Evolutionary conservation across 2,888 invertebrate species (phyloP), one percentile per base, ranked within the genome.

Genomic region (Drosophila robusta): DNA sequence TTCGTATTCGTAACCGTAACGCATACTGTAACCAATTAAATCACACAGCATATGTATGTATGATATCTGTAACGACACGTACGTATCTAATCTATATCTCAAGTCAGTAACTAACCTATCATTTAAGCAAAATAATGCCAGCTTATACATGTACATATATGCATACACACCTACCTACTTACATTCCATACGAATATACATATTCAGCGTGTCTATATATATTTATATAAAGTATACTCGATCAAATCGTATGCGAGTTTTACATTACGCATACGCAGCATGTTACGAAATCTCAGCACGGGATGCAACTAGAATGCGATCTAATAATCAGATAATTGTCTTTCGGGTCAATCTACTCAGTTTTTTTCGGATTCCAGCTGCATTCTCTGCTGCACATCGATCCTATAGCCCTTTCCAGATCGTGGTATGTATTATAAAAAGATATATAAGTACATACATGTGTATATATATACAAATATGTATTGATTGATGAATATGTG

Each of bases 101-200:
- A 69, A 73, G 70, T 71, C 72, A 52, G 51, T 63, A 70, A 22
- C 36, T 42, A 50, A 42, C 26, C 41, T 51, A 79, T 44, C 57
- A 71, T 63, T 44, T 67, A 80, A 87, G 89, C 58, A 75, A 54
- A n/a, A 41, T 22, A 41, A 42, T 54, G 32, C 42, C 18, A 79
- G 60, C 54, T 32, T 51, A 22, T 50, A 41, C n/a, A 55, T 58
- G 42, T 47, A 54, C 39, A 18, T 42, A 34, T 41, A 50, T 18
- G 29, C 29, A 61, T 49, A 38, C 45, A 62, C 24, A 51, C 39
- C 36, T 34, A 36, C 22, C 47, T 51, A 60, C 39, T 62, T 39
- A 62, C 41, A 26, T 36, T 34, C 34, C 12, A 36, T 14, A 47
- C 45, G 18, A 56, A 56, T 69, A 52, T 49, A 62, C 54, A 44